phyloP scores from a whole-genome alignment of 2,113 vertebrate species.

The Bambusicola thoracicus region DNA sequence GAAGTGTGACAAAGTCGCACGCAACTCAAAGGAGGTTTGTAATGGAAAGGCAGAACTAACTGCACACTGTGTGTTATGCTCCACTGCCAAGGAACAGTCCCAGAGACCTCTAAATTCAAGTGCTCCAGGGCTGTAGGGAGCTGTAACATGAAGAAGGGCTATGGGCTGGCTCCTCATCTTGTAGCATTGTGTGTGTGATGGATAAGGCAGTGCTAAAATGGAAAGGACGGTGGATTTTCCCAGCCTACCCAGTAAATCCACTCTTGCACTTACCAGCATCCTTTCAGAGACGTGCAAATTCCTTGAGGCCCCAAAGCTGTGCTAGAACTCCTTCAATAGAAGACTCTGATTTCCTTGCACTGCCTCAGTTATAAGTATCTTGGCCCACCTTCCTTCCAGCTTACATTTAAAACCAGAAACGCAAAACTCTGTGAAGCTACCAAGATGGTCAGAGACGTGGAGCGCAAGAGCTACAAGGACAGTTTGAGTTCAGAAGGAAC shows the following conservation, averaged over 20 bases:
- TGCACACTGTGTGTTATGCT: background rate
- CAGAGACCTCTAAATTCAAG: background rate
- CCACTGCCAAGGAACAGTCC: background rate
- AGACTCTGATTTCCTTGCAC: background rate
- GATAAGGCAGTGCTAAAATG: background rate
- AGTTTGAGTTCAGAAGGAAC: background rate
- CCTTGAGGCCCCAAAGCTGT: background rate
- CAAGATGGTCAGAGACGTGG: background rate
- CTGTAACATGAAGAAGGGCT: background rate
- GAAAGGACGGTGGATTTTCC: constrained; percentile 7
- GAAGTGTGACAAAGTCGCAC: constrained; percentile 11
- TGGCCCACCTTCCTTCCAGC: background rate
- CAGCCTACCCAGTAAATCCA: background rate
- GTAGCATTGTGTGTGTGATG: background rate
- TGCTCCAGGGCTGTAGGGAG: background rate
- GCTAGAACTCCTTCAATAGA: background rate
- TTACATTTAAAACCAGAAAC: background rate
- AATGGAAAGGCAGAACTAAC: constrained; percentile 36
- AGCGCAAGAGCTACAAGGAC: background rate
- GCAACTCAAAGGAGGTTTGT: background rate
- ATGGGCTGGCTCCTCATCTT: background rate
- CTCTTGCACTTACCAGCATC: background rate
- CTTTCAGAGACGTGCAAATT: background rate
- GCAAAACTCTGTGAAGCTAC: background rate
- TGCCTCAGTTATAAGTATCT: background rate